These are phyloP conservation scores for Boloria selene DNA, from an alignment of 2,888 invertebrate genomes.

Conservation along the genomic window DNA sequence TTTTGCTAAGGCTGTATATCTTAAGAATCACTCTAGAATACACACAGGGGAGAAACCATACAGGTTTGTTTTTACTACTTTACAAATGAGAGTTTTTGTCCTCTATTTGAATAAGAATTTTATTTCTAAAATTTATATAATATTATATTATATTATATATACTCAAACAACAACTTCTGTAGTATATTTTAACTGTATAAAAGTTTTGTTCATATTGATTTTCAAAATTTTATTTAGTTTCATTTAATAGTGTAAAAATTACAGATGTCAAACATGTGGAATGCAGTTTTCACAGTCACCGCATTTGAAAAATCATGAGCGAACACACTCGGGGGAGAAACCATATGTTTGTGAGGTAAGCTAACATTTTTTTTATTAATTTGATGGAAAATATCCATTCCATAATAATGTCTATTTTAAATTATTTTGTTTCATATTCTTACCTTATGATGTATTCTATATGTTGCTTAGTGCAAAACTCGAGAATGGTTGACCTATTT, in stretches of 20 bases:
- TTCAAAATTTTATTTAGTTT: not conserved
- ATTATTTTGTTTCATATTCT: too few relatives aligned
- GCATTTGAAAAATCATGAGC: conserved; percentile 93
- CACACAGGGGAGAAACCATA: conserved; percentile 88
- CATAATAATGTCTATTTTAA: too few relatives aligned
- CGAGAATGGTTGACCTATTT: too few relatives aligned
- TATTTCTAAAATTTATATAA: too few relatives aligned
- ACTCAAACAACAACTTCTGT: not conserved
- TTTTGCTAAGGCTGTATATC: conserved; percentile 94
- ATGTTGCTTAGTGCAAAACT: too few relatives aligned
- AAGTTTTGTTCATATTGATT: too few relatives aligned
- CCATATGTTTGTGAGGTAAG: conserved; percentile 91
- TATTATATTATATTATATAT: too few relatives aligned
- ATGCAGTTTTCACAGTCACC: conserved; percentile 96
- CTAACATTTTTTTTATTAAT: too few relatives aligned
- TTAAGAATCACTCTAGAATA: conserved; percentile 93
- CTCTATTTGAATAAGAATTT: too few relatives aligned
- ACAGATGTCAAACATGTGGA: conserved; percentile 91
- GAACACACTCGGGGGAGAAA: conserved; percentile 93
- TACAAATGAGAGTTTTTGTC: too few relatives aligned
- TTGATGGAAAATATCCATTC: too few relatives aligned
- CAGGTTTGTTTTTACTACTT: conserved; percentile 54
- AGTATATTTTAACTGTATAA: not conserved
- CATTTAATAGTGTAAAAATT: conserved; percentile 35
- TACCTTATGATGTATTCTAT: too few relatives aligned